These are phyloP conservation scores for Plectropomus leopardus DNA, from an alignment of 2,113 vertebrate species.

Conservation along the genomic window DNA sequence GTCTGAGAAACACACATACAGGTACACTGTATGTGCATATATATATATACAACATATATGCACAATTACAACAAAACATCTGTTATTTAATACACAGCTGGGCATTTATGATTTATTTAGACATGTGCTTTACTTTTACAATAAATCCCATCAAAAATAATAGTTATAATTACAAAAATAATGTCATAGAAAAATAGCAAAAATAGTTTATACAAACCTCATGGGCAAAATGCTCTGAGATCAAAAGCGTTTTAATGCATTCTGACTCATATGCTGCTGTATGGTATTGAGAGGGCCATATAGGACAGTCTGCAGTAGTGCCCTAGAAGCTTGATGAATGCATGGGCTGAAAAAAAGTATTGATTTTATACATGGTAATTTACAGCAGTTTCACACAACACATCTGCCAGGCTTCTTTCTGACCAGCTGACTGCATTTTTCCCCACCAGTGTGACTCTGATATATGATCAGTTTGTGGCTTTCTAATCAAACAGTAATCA, in stretches of 20 bases:
- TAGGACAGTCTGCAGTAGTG: background rate
- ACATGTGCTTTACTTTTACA: background rate
- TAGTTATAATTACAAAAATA: no score
- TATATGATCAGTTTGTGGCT: slow-evolving; percentile 6
- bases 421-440: background rate
- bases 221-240: background rate
- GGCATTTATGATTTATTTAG: background rate
- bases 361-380: slow-evolving; percentile 36
- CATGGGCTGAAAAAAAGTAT: slow-evolving; percentile 28
- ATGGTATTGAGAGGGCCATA: background rate
- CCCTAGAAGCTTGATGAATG: slow-evolving; percentile 25
- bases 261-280: slow-evolving; percentile 21
- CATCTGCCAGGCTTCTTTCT: slow-evolving; percentile 1
- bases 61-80: no score
- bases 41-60: no score
- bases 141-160: background rate
- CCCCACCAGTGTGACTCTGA: slow-evolving; percentile 3
- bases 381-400: slow-evolving; percentile 24
- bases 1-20: no score
- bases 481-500: background rate
- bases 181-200: no score
- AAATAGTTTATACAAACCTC: background rate
- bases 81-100: no score
- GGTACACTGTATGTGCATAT: no score
- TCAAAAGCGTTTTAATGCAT: background rate